phyloP scores from a whole-genome alignment of 2,888 invertebrate species.

The Tiphia femorata region DNA sequence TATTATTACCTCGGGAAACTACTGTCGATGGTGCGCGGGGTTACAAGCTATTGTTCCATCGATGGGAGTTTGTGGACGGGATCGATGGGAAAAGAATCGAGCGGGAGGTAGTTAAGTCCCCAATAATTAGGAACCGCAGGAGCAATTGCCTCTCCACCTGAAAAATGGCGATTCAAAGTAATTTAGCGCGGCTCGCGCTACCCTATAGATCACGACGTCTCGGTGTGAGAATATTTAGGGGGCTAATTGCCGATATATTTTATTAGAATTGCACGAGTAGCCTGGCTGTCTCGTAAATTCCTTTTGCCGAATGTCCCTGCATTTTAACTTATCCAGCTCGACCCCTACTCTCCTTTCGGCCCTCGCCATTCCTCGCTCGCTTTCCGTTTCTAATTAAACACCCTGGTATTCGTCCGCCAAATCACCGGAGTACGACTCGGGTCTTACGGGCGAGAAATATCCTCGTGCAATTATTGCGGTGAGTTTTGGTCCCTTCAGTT shows the following conservation, averaged over 20 bases:
- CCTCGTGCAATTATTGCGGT: too few species aligned
- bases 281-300: slow-evolving; percentile 63
- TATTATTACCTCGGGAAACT: too few species aligned
- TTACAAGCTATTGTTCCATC: too few species aligned
- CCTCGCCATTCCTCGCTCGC: neutral
- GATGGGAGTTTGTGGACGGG: too few species aligned
- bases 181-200: slow-evolving; percentile 52
- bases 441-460: too few species aligned
- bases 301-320: slow-evolving; percentile 61
- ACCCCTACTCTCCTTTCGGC: neutral
- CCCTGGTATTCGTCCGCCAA: too few species aligned
- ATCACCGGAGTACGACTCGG: too few species aligned
- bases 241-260: slow-evolving; percentile 69
- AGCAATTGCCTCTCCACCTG: slow-evolving; percentile 44
- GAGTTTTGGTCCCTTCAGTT: too few species aligned
- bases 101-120: neutral
- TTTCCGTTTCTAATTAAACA: neutral
- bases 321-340: slow-evolving; percentile 56
- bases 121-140: slow-evolving; percentile 44
- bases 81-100: neutral
- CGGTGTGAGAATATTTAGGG: slow-evolving; percentile 67
- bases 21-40: too few species aligned
- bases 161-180: slow-evolving; percentile 66
- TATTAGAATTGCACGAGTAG: slow-evolving; percentile 59
- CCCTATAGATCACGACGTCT: slow-evolving; percentile 63